Percentiles rank a stretch among this genome's conserved stretches.
These are phyloP conservation scores for Euwallacea similis DNA, from an alignment of 1,140 invertebrate species.

Conservation along the genomic window DNA sequence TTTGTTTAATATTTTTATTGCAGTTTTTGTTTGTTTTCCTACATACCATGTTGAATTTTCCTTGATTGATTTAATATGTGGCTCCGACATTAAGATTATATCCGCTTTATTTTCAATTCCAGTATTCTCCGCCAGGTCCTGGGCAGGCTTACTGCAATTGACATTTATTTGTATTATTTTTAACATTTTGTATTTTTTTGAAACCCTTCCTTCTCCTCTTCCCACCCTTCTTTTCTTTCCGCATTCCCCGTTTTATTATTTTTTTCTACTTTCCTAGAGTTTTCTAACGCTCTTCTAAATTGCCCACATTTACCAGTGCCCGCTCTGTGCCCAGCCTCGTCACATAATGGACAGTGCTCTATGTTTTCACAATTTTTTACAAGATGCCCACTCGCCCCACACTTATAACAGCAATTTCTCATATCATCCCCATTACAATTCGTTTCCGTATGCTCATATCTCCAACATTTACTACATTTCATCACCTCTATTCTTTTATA, in stretches of 20 bases:
- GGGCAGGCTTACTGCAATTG: not conserved
- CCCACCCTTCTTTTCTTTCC: not conserved
- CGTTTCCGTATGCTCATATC: not conserved
- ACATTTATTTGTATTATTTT: conserved; percentile 5
- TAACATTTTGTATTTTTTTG: no score
- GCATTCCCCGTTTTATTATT: no score
- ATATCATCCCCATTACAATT: conserved; percentile 1
- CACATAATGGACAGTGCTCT: conserved; percentile 13
- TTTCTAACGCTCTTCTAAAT: not conserved
- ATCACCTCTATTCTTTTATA: conserved; percentile 22
- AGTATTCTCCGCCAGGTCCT: no score
- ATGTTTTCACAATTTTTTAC: conserved; percentile 9
- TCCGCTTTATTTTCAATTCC: no score
- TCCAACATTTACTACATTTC: conserved; percentile 17
- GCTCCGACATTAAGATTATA: no score
- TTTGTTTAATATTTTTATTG: no score
- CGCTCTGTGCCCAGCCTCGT: conserved; percentile 1
- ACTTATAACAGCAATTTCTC: conserved; percentile 3
- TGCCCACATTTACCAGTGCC: not conserved
- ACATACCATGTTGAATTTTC: no score
- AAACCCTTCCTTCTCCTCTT: not conserved
- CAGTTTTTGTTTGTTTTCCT: no score
- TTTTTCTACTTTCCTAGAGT: not conserved
- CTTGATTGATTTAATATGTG: no score
- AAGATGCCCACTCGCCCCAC: not conserved